A percentile compares a stretch with the other conserved stretches of the same genome.
Conservation (phyloP, 2,888 invertebrate genomes). For the Leptura quadrifasciata region DNA sequence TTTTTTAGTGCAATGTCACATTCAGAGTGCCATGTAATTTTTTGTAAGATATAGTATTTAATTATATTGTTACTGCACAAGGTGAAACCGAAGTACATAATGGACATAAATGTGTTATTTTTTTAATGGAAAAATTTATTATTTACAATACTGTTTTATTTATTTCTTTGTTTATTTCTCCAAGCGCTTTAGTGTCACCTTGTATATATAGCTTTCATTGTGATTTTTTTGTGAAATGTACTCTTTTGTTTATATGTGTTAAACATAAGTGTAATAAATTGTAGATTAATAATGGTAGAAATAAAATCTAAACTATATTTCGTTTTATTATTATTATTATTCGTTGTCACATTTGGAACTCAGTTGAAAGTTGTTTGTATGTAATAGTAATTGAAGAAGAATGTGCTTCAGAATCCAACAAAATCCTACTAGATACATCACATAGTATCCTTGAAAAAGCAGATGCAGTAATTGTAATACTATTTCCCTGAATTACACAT, state of each 20-base stretch:
- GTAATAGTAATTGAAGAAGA: no score
- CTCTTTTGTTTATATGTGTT: not conserved
- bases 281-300: not conserved
- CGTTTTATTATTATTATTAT: no score
- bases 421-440: no score
- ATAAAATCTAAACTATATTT: not conserved
- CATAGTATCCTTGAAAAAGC: no score
- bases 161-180: not conserved
- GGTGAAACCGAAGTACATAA: not conserved
- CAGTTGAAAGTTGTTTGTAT: no score
- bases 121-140: not conserved
- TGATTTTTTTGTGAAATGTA: not conserved
- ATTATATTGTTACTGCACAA: not conserved
- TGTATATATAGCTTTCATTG: not conserved
- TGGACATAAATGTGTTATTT: not conserved
- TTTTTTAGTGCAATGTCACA: constrained; percentile 1
- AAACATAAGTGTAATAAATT: constrained; percentile 1
- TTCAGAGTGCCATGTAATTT: not conserved
- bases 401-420: no score
- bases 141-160: constrained; percentile 7
- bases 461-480: no score
- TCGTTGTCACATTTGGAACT: no score
- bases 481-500: no score
- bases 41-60: not conserved
- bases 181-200: not conserved